Evolutionary conservation across 2,113 vertebrate species (phyloP), one percentile per base, ranked within the genome.

Genomic region (Uropsilus gracilis): DNA sequence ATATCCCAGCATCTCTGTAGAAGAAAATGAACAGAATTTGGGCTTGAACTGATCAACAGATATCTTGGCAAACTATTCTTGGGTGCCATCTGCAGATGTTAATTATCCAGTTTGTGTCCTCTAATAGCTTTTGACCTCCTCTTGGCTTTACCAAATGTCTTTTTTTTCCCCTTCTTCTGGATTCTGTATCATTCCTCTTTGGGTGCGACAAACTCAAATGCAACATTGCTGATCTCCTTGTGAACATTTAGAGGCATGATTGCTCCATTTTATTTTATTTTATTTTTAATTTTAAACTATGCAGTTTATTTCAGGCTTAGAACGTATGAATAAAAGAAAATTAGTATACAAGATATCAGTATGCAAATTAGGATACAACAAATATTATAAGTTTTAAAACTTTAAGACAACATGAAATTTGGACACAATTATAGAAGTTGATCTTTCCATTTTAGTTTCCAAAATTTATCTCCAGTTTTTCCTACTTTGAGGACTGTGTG

Each of bases 401-500:
- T n/a, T n/a, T n/a, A n/a, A n/a, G n/a, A n/a, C n/a, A n/a, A n/a
- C n/a, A n/a, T n/a, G n/a, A n/a, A n/a, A n/a, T n/a, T n/a, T n/a
- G n/a, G n/a, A n/a, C n/a, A n/a, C n/a, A n/a, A n/a, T n/a, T n/a
- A n/a, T n/a, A n/a, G n/a, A n/a, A n/a, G n/a, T n/a, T n/a, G n/a
- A n/a, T n/a, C n/a, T n/a, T n/a, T n/a, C n/a, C n/a, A n/a, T 92
- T 93, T 96, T 86, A 64, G 34, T 61, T 86, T 94, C 32, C 59
- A 59, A 76, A 91, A 77, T 82, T 89, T 76, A 57, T 84, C 3
- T 82, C 37, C 26, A 44, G 22, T 92, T 92, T 44, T 89, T 89
- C 39, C 30, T 71, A 39, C 30, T 50, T 72, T 55, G n/a, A 61
- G 46, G 9, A 80, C 37, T 92, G 13, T 50, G n/a, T 86, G 82